Evolutionary conservation across 2,888 invertebrate genomes (phyloP).

Genomic region (Clitarchus hookeri): DNA sequence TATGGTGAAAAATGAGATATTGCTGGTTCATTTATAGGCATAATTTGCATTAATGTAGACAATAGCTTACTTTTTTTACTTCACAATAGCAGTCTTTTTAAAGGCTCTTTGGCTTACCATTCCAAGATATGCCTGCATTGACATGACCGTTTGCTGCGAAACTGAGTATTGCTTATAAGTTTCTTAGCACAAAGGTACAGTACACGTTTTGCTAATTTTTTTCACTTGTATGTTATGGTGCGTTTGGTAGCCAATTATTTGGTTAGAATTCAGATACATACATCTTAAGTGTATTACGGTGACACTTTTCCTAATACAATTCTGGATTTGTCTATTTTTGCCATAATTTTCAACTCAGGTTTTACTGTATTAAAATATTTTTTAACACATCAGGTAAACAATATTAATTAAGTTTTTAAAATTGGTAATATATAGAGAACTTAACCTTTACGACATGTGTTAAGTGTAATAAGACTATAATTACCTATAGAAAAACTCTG

Average conservation of each 20-base stretch:
- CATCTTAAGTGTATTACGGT: not conserved
- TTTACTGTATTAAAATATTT: no score
- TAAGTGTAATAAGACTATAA: no score
- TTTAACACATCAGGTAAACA: no score
- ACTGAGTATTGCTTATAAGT: not conserved
- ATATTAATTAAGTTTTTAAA: no score
- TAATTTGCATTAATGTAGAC: conserved; percentile 8
- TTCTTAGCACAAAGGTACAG: not conserved
- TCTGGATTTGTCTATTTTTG: no score
- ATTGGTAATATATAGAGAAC: no score
- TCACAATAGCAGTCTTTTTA: not conserved
- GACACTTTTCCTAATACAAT: no score
- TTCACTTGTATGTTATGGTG: not conserved
- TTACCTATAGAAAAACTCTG: no score
- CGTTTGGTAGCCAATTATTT: not conserved
- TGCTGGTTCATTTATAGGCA: conserved; percentile 2
- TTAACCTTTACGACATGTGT: no score
- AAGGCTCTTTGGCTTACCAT: not conserved
- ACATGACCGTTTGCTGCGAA: not conserved
- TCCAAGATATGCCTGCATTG: not conserved
- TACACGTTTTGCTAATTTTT: not conserved
- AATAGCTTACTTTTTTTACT: not conserved
- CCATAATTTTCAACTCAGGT: no score
- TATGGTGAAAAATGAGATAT: not conserved
- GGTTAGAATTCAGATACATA: not conserved